Base-by-base conservation (phyloP, 2,113 vertebrate genomes). In the Tor tambroides region DNA sequence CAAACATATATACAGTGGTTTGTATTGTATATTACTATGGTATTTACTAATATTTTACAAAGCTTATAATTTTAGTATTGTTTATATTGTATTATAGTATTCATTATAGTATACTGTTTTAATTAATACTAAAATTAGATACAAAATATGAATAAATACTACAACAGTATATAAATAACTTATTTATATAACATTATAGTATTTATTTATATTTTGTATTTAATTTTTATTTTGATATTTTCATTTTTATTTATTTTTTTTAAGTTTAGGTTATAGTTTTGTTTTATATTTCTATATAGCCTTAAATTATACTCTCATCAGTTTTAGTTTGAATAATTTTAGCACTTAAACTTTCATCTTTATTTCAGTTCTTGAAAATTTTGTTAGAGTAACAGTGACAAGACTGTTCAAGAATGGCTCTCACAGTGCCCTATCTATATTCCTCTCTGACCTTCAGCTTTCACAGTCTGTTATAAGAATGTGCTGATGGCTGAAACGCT, bases 381-480 rank as follows among this genome's bases (percentile, higher is more conserved):
- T 69, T 28, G 1, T 21, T 35, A 21, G 0, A 38, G 32, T 23
- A 72, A 23, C 8, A 23, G 4, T 72, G 9, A 69, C 15, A 11
- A 32, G 15, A 32, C 6, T 32, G 30, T 14, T 71, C 30, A 19
- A 72, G 35, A 6, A 41, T 5, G 17, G 7, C 65, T 41, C 32
- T 72, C n/a, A 23, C 7, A 26, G 61, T 63, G 8, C 26, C 59
- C 59, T 23, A 26, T 63, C 61, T 2, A 23, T 72, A 23, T 23
- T 72, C 19, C 69, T 72, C 32, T 35, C 19, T 11, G 32, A 12
- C 69, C 69, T 21, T 72, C 4, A 4, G 35, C 32, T 21, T 80
- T 32, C 46, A 28, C 77, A 81, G 32, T 26, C 41, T 75, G 43
- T 54, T 83, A 83, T 65, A 23, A 90, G 1, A 85, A 51, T 71